Conservation (phyloP, 2,888 invertebrate species). For the Clepsis dumicolana region DNA sequence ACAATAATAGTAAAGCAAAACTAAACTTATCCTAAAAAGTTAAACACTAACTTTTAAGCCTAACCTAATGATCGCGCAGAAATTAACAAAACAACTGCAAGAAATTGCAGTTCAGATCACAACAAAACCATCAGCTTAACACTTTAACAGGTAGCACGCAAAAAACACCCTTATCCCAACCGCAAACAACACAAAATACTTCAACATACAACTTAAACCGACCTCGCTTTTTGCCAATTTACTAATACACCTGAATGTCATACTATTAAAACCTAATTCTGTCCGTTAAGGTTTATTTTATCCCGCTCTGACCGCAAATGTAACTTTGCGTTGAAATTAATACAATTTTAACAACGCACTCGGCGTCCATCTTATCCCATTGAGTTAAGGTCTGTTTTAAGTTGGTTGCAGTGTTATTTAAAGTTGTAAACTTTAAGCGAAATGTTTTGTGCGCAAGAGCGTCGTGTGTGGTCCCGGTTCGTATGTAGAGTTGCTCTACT, state of each 20-base stretch:
- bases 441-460: slow-evolving; percentile 52
- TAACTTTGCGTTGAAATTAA: background rate
- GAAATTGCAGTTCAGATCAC: slow-evolving; percentile 40
- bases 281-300: slow-evolving; percentile 6
- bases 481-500: slow-evolving; percentile 48
- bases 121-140: slow-evolving; percentile 41
- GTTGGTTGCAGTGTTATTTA: background rate
- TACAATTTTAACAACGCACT: slow-evolving; percentile 7
- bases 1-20: background rate
- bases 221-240: slow-evolving; percentile 10
- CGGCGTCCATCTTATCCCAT: background rate
- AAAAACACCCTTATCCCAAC: slow-evolving; percentile 2
- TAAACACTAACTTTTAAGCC: slow-evolving; percentile 22
- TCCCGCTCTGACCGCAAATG: background rate
- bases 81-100: slow-evolving; percentile 43
- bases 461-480: slow-evolving; percentile 59
- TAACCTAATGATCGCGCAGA: slow-evolving; percentile 37
- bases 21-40: slow-evolving; percentile 26
- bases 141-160: slow-evolving; percentile 15
- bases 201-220: slow-evolving; percentile 3
- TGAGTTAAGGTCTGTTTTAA: slow-evolving; percentile 10
- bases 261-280: background rate
- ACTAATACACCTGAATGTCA: background rate
- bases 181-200: slow-evolving; percentile 2
- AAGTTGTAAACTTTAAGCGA: slow-evolving; percentile 56